phyloP scores from a whole-genome alignment of 2,797 vertebrate genomes.

The Scleropages formosus region DNA sequence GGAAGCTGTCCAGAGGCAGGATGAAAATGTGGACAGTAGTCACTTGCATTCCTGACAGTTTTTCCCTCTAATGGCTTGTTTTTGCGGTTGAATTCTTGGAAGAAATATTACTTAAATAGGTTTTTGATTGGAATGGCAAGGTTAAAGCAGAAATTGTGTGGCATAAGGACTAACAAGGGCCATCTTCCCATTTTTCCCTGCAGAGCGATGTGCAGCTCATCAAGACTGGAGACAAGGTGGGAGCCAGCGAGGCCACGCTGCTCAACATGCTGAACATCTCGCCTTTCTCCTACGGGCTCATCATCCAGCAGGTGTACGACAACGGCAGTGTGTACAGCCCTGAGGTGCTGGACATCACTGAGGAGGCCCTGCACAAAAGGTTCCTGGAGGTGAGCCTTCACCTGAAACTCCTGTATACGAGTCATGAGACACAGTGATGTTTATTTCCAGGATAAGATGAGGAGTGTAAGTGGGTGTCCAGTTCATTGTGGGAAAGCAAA shows the following conservation, averaged over 20 bases:
- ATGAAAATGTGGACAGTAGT: background rate
- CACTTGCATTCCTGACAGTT: background rate
- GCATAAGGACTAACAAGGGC: too few relatives aligned
- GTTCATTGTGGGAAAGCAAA: too few relatives aligned
- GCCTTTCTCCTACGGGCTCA: constrained; percentile 92
- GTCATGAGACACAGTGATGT: too few relatives aligned
- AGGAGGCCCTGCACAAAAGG: constrained; percentile 84
- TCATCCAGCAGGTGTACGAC: constrained; percentile 97
- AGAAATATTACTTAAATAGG: too few relatives aligned
- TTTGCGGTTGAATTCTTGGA: background rate
- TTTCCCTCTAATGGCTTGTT: constrained; percentile 58
- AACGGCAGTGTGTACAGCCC: constrained; percentile 97
- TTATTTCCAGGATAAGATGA: too few relatives aligned
- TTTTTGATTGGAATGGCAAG: too few relatives aligned
- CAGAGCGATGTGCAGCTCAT: constrained; percentile 94
- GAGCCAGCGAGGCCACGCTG: constrained; percentile 95
- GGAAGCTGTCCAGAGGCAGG: background rate
- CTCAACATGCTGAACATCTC: constrained; percentile 99
- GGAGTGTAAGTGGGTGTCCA: too few relatives aligned
- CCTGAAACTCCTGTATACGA: too few relatives aligned
- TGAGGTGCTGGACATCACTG: constrained; percentile 96
- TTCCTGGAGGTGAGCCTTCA: constrained; percentile 83
- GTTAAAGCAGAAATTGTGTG: too few relatives aligned
- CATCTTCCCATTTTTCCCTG: background rate
- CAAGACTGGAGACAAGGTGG: constrained; percentile 91